phyloP scores from a whole-genome alignment of 2,888 invertebrate species.

The Phasia obesa region DNA sequence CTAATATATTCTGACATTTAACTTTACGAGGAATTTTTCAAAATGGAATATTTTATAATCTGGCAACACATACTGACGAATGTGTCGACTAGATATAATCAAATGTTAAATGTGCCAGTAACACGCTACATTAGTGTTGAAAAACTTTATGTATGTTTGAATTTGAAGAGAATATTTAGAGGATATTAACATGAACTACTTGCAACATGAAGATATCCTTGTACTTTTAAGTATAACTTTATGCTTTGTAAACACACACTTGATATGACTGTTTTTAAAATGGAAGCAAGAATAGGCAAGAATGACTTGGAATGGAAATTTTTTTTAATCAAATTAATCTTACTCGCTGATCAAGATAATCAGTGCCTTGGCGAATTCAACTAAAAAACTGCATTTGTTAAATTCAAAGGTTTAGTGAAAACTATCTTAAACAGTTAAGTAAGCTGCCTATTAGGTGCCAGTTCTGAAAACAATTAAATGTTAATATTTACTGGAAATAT shows the following conservation, averaged over 20 bases:
- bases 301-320: too few relatives aligned
- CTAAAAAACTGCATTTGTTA: too few relatives aligned
- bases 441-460: too few relatives aligned
- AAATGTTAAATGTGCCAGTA: conserved; percentile 51
- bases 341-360: too few relatives aligned
- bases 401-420: too few relatives aligned
- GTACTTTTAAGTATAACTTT: conserved; percentile 15
- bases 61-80: not conserved
- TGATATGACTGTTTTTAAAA: not conserved
- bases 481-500: too few relatives aligned
- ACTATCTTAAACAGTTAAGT: too few relatives aligned
- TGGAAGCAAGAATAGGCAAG: not conserved
- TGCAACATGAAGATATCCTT: conserved; percentile 35
- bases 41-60: not conserved
- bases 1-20: too few relatives aligned
- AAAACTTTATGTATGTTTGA: conserved; percentile 52
- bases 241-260: not conserved
- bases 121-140: conserved; percentile 62
- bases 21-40: too few relatives aligned
- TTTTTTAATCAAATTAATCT: too few relatives aligned
- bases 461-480: too few relatives aligned
- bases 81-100: not conserved
- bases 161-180: conserved; percentile 38
- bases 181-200: conserved; percentile 59
- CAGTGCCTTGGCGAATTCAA: too few relatives aligned